Evolutionary conservation across 2,888 invertebrate species (phyloP), one percentile per base, ranked within the genome.

Genomic region (Sepioteuthis lessoniana): DNA sequence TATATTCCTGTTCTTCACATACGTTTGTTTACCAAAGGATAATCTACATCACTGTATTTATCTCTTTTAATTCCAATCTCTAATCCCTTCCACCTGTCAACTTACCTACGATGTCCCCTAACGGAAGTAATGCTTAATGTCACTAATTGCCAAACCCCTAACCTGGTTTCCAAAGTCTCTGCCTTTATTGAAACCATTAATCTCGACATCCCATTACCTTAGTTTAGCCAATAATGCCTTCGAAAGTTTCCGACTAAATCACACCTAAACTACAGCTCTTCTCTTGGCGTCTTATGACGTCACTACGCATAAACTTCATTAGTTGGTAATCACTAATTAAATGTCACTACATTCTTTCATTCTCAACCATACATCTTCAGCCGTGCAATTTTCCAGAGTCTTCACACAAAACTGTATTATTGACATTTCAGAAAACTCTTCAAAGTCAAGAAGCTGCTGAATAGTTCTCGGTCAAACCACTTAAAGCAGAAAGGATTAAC

Each of bases 111-210:
- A 16, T 76, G n/a, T 76, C 76, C n/a, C 76, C 76, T 1, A 76
- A n/a, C n/a, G 76, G n/a, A 76, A n/a, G n/a, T n/a, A n/a, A 35
- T n/a, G n/a, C 76, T 76, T 76, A 76, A 76, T 76, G 76, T 76
- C 76, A 35, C n/a, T 76, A n/a, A 76, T n/a, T 76, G 16, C 76
- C 76, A n/a, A 35, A 76, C n/a, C 76, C 76, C 76, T 76, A 35
- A 76, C 35, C 76, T 35, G 76, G n/a, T 76, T 76, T n/a, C 19
- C 16, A 4, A n/a, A n/a, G n/a, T n/a, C 76, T 76, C 55, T 16
- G 25, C 1, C 35, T 76, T 76, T 76, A 76, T 76, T 76, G 76
- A 35, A 76, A 76, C 76, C 76, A 76, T 76, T 76, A 76, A 76
- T 76, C 76, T 76, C 76, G 16, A 35, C n/a, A 76, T 76, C n/a